These are phyloP conservation scores for Casuarius casuarius DNA, from an alignment of 2,113 vertebrate species.

Conservation along the genomic window DNA sequence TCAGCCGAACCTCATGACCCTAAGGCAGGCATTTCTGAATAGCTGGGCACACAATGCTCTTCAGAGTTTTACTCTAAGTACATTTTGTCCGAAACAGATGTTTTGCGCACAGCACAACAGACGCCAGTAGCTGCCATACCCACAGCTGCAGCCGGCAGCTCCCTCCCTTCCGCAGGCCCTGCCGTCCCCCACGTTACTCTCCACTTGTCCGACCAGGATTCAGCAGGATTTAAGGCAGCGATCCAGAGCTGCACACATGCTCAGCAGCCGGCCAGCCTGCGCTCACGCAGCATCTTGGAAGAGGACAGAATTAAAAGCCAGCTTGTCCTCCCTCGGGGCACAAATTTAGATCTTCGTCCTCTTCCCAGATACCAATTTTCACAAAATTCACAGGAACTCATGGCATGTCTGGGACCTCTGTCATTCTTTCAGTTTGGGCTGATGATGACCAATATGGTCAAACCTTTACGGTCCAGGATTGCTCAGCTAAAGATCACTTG, in stretches of 20 bases:
- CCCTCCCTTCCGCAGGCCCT: accelerated
- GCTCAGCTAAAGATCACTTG: background rate
- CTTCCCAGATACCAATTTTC: background rate
- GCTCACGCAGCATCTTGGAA: background rate
- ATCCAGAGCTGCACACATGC: background rate
- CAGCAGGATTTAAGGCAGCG: background rate
- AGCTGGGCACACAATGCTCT: background rate
- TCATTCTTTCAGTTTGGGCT: background rate
- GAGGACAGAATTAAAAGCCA: background rate
- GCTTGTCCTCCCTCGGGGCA: background rate
- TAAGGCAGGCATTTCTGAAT: background rate
- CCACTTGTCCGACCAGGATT: background rate
- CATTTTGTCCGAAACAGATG: background rate
- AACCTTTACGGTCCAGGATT: background rate
- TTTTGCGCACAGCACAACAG: background rate
- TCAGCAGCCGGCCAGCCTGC: background rate
- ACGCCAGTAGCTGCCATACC: background rate
- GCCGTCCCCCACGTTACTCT: accelerated
- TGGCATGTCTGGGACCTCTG: accelerated
- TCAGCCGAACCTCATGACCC: background rate
- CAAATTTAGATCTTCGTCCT: background rate
- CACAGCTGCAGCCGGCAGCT: background rate
- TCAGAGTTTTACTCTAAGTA: background rate
- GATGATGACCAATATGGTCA: background rate
- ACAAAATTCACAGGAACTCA: background rate